Evolutionary conservation across 2,888 invertebrate species (phyloP), one percentile per base, ranked within the genome.

Genomic region (Cataglyphis livida): DNA sequence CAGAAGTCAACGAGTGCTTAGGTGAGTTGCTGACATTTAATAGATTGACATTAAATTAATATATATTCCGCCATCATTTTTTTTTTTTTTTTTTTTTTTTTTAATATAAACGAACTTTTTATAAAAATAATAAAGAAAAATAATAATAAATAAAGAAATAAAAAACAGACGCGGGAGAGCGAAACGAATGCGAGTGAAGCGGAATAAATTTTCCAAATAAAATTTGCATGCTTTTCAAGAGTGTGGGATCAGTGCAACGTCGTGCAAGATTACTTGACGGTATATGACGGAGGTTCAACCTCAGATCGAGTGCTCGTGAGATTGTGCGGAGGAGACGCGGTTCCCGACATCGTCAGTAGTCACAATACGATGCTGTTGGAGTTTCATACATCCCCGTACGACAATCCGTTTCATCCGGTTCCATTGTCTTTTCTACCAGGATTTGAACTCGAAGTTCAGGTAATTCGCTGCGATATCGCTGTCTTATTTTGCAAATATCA

Each of bases 211-310:
- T 54, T 75, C n/a, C 54, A 75, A 75, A 15, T 74, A 75, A 70
- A 59, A 51, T 54, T 62, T 44, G 59, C 38, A 54, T 44, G 54
- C 54, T 81, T 85, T 94, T 93, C 75, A 93, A 97, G 97, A 94
- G 96, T 97, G 84, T 97, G 97, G 97, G 97, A 97, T 95, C 97
- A 97, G 94, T 97, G 97, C 94, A 97, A 97, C 94, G 96, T 97
- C 91, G 97, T 97, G 84, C 97, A 97, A 94, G 98, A 98, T 95
- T 97, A 97, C 93, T 95, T 98, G 89, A 97, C 97, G 44, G 97
- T 98, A 76, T 97, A 97, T 95, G 98, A 98, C 93, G 98, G 98
- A 0, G 95, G 96, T 54, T 96, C 96, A 21, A 95, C 96, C 18
- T 96, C 96, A 75, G 96, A 96, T n/a, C 97, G 97, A 0, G 96